A percentile compares a stretch with the other conserved stretches of the same genome.
Conservation (phyloP, 2,797 vertebrate species). For the Sebastes dallii region DNA sequence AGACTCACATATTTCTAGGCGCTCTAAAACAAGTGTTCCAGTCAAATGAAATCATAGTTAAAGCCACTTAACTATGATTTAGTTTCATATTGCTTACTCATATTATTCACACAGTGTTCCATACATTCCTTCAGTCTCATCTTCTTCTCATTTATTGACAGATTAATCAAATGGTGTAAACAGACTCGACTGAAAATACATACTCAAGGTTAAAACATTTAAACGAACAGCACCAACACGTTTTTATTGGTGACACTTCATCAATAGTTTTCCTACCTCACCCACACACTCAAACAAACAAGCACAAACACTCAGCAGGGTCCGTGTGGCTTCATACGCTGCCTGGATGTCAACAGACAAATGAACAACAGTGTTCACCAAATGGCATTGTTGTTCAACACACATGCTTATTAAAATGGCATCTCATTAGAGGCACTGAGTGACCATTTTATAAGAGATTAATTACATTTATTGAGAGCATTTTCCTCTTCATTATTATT, state of each 20-base stretch:
- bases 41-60: not conserved
- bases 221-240: not conserved
- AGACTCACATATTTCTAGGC: not conserved
- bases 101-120: not conserved
- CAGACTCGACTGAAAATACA: not conserved
- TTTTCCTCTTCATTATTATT: conserved; percentile 73
- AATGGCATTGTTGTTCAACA: conserved; percentile 76
- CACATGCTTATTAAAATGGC: conserved; percentile 72
- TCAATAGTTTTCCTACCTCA: not conserved
- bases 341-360: conserved; percentile 64
- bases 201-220: not conserved
- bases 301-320: not conserved
- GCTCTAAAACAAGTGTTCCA: not conserved
- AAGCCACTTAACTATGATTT: not conserved
- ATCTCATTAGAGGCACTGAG: conserved; percentile 72
- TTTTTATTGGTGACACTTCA: not conserved
- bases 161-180: not conserved
- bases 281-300: conserved; percentile 4
- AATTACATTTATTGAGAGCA: conserved; percentile 70
- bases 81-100: not conserved
- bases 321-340: conserved; percentile 19
- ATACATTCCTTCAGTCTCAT: not conserved
- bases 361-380: conserved; percentile 77
- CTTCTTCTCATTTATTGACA: not conserved
- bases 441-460: conserved; percentile 63